Conservation (phyloP, 37 sponge, comb jelly and placozoan species). For the Beroe forskalii region DNA sequence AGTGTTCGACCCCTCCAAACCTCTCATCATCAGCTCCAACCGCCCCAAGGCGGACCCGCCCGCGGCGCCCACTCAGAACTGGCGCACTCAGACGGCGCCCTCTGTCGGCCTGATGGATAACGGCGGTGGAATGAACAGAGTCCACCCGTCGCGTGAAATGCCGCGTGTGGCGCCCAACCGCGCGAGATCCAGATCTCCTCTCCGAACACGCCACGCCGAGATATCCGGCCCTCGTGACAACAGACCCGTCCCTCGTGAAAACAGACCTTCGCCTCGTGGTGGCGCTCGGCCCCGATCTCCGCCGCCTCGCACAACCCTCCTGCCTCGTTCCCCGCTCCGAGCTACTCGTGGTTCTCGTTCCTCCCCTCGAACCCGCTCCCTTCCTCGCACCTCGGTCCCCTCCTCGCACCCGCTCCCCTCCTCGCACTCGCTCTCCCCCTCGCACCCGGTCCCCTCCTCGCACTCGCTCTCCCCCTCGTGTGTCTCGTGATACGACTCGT, state of each 20-base stretch:
- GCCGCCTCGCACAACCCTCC: not conserved
- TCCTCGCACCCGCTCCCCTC: not conserved
- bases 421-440: not conserved
- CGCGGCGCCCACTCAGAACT: not conserved
- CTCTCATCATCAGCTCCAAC: conserved; percentile 47
- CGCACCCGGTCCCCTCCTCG: not conserved
- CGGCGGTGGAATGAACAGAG: not conserved
- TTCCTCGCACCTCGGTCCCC: not conserved
- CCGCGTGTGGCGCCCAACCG: not conserved
- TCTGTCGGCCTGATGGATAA: too few species aligned
- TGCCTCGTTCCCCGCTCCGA: not conserved
- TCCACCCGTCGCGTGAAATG: not conserved
- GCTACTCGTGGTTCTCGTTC: not conserved
- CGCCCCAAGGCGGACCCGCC: not conserved
- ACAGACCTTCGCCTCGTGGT: conserved; percentile 7
- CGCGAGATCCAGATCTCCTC: conserved; percentile 1
- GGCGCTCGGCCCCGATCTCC: not conserved
- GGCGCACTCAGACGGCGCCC: not conserved
- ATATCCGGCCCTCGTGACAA: not conserved
- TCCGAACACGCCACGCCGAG: not conserved
- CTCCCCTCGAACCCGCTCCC: not conserved
- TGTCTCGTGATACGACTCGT: not conserved
- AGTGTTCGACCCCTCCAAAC: conserved; percentile 55
- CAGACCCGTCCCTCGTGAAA: not conserved
- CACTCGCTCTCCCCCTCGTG: conserved; percentile 3